Percentiles rank a stretch among this genome's conserved stretches.
phyloP scores from a whole-genome alignment of 2,113 vertebrate species.

The Sciurus niger region DNA sequence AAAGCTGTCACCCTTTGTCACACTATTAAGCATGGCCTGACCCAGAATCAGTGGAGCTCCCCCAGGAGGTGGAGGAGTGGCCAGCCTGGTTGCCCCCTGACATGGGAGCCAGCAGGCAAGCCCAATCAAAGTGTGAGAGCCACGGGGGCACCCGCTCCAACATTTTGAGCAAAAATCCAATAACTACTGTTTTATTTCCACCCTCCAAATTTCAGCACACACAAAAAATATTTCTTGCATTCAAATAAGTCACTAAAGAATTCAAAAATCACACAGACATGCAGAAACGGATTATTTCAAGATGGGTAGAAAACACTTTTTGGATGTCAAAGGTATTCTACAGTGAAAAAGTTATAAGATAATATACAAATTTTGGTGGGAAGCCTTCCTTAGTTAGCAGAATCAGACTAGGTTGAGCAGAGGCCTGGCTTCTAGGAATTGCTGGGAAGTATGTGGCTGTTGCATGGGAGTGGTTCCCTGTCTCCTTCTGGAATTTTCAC shows the following conservation, averaged over 20 bases:
- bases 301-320: neutral
- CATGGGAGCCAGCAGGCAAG: neutral
- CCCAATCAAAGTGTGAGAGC: fast-evolving
- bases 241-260: constrained; percentile 5
- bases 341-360: neutral
- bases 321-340: neutral
- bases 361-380: neutral
- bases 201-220: neutral
- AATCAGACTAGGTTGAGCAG: too few species aligned
- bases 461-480: too few species aligned
- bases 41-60: neutral
- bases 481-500: too few species aligned
- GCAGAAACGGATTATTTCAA: neutral
- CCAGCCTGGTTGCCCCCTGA: neutral
- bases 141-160: neutral
- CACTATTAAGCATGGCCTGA: neutral
- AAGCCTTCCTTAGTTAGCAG: neutral
- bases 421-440: too few species aligned
- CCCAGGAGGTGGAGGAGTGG: neutral
- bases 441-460: too few species aligned
- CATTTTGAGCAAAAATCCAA: neutral
- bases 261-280: neutral
- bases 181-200: neutral
- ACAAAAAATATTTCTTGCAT: neutral
- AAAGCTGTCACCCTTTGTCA: neutral